Base-by-base conservation (phyloP, 2,888 invertebrate species). In the Bombyx huttoni region DNA sequence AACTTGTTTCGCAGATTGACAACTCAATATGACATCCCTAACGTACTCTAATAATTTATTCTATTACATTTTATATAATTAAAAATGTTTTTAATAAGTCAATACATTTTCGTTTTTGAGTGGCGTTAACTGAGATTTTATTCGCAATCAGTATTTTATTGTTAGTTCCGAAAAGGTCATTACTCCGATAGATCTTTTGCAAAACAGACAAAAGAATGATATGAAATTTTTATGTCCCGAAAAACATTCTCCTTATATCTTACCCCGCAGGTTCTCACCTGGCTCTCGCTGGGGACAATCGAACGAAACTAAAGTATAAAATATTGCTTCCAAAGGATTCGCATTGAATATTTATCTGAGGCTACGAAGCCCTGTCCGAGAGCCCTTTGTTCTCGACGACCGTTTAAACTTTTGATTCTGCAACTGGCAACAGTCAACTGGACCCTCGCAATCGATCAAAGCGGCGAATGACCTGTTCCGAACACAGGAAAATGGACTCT, bases 321-420 rank as follows among this genome's bases (percentile, higher is more conserved):
- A 85, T 86, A 87, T 86, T 70, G 73, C 75, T 75, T 86, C 79
- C 78, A 87, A 88, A 88, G 87, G 87, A 87, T 88, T 87, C 86
- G 77, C 82, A 85, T 87, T 80, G 85, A 87, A 87, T 88, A 88
- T 87, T 85, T 86, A 87, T 87, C 78, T 80, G 75, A 65, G 59
- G 68, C 71, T 75, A 70, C 71, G 77, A 65, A 73, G 78, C 75
- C 67, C 76, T 77, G 85, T 85, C 86, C 85, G 79, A 82, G 65
- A 70, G 73, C 72, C 79, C 79, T 87, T 87, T 87, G 85, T 87
- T 85, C 85, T 81, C 82, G 73, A 71, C 78, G 80, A 72, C 81
- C 87, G 87, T 88, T 87, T 87, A 87, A 88, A 88, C 86, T 88
- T 88, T 88, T 86, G 85, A 88, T 88, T 86, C 86, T 85, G 87